phyloP scores from a whole-genome alignment of 2,888 invertebrate genomes.

The Standfussiana lucernea region DNA sequence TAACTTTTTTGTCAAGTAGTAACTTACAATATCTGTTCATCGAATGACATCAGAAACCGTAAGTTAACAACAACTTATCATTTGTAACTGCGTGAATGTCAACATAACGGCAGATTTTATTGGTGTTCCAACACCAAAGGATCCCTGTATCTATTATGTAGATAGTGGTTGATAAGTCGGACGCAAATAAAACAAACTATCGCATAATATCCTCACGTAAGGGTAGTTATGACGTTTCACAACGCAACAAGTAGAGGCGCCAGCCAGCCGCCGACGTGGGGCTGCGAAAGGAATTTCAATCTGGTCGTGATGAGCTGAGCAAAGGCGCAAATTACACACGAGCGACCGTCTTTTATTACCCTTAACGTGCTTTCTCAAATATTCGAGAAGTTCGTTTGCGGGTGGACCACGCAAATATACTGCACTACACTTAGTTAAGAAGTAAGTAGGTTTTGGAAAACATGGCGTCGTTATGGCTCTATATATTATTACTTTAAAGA shows the following conservation, averaged over 20 bases:
- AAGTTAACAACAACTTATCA: conserved; percentile 22
- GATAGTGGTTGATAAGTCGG: conserved; percentile 68
- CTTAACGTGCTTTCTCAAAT: conserved; percentile 67
- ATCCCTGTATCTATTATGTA: conserved; percentile 42
- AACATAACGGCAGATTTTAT: conserved; percentile 45
- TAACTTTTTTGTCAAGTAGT: neutral
- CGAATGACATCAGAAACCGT: conserved; percentile 13
- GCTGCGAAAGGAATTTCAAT: conserved; percentile 87
- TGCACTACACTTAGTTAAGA: conserved; percentile 26
- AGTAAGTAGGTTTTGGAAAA: conserved; percentile 18
- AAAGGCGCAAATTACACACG: conserved; percentile 86
- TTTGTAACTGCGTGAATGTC: conserved; percentile 25
- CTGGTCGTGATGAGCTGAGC: conserved; percentile 86
- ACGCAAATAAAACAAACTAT: conserved; percentile 78
- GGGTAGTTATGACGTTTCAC: conserved; percentile 86
- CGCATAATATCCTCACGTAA: conserved; percentile 82
- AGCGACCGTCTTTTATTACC: conserved; percentile 77
- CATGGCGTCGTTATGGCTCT: neutral
- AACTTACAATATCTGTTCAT: neutral
- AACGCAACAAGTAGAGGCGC: conserved; percentile 87
- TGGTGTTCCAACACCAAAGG: conserved; percentile 23
- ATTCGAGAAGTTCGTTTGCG: conserved; percentile 64
- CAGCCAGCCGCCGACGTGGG: conserved; percentile 81
- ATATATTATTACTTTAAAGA: conserved; percentile 5
- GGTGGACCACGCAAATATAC: conserved; percentile 43